A percentile compares a stretch with the other conserved stretches of the same genome.
These are phyloP conservation scores for Pseudomyrmex flavicornis DNA, from an alignment of 1,140 invertebrate species.

Conservation along the genomic window DNA sequence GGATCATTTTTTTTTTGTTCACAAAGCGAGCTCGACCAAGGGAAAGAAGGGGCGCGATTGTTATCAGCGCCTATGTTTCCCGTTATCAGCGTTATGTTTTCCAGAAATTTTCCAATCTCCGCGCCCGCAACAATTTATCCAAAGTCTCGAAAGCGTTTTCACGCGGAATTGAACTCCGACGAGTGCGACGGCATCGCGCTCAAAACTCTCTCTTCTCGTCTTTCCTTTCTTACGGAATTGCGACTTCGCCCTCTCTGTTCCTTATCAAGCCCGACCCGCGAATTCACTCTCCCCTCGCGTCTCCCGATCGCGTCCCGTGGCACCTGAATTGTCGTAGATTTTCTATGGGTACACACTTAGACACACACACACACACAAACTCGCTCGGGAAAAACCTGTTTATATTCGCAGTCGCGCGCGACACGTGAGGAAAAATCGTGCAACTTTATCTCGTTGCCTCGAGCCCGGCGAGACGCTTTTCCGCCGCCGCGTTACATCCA, in stretches of 20 bases:
- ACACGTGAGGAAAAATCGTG: slow-evolving; percentile 73
- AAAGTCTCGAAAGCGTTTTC: slow-evolving; percentile 71
- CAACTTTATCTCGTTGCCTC: slow-evolving; percentile 75
- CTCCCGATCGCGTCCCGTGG: slow-evolving; percentile 54
- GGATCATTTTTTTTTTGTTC: too few species aligned
- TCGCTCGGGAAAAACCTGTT: slow-evolving; percentile 72
- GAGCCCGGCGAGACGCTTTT: slow-evolving; percentile 30
- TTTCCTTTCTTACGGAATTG: not conserved
- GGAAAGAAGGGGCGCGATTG: too few species aligned
- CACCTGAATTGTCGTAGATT: slow-evolving; percentile 77
- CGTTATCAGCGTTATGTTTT: not conserved
- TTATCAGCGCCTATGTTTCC: too few species aligned
- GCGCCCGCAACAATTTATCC: slow-evolving; percentile 32
- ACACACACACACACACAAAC: slow-evolving; percentile 37
- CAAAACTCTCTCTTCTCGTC: slow-evolving; percentile 35
- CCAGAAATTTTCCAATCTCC: slow-evolving; percentile 3
- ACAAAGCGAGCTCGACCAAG: too few species aligned
- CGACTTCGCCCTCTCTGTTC: slow-evolving; percentile 22
- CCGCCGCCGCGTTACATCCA: slow-evolving; percentile 10
- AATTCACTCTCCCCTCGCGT: slow-evolving; percentile 35
- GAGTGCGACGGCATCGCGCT: slow-evolving; percentile 49
- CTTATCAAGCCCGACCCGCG: slow-evolving; percentile 14
- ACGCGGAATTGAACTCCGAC: slow-evolving; percentile 73
- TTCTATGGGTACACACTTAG: slow-evolving; percentile 69
- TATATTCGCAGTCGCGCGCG: slow-evolving; percentile 69